phyloP scores from a whole-genome alignment of 2,797 vertebrate species.

The Kryptopterus vitreolus region DNA sequence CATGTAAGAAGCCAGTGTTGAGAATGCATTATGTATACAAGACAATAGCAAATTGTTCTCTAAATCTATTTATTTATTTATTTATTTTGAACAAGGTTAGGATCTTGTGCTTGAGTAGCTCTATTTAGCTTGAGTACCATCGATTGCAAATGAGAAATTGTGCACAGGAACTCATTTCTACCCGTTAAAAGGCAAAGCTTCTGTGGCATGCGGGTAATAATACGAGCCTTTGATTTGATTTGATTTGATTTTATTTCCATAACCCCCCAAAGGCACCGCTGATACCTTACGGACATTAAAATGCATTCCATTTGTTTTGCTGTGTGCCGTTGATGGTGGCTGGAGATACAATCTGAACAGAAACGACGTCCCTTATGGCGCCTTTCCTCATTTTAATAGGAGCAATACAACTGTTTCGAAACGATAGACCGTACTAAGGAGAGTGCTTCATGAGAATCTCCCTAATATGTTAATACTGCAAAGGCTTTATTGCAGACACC shows the following conservation, averaged over 20 bases:
- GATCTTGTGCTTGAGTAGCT: constrained; percentile 47
- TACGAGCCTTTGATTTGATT: not conserved
- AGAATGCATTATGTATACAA: not conserved
- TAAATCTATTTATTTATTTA: not conserved
- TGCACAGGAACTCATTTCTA: constrained; percentile 40
- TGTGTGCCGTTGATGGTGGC: not conserved
- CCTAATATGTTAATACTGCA: not conserved
- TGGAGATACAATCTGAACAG: not conserved
- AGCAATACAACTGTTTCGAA: not conserved
- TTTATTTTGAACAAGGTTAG: constrained; percentile 17
- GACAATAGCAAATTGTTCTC: not conserved
- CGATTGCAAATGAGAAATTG: constrained; percentile 36
- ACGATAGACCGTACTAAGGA: not conserved
- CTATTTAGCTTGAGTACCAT: constrained; percentile 12
- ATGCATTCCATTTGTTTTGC: not conserved
- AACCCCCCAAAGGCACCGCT: not conserved
- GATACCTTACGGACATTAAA: constrained; percentile 1
- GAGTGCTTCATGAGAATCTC: constrained; percentile 19
- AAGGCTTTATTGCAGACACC: constrained; percentile 21
- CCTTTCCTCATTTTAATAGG: constrained; percentile 17
- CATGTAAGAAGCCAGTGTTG: not conserved
- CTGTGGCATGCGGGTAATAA: not conserved
- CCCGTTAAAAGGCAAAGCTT: constrained; percentile 32
- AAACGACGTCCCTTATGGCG: not conserved
- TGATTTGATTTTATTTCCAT: not conserved